These are phyloP conservation scores for Rhopilema esculentum DNA, from an alignment of 30 jellyfish, hydroid and myxozoan species.

Conservation along the genomic window DNA sequence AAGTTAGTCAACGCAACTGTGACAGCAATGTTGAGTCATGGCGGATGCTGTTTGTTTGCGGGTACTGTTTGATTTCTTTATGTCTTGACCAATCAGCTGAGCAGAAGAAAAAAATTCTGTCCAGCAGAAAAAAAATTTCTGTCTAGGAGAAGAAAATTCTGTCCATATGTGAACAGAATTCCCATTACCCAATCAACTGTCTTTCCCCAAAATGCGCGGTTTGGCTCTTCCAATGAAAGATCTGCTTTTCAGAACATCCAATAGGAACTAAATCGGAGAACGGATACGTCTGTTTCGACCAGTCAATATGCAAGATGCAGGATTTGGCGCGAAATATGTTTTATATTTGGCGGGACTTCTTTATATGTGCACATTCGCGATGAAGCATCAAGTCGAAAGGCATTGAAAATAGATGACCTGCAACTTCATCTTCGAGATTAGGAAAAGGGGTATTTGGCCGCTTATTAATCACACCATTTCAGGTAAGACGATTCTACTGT, in stretches of 20 bases:
- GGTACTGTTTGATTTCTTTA: background rate
- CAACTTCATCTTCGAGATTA: background rate
- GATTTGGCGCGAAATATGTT: background rate
- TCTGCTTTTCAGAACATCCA: background rate
- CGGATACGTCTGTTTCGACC: background rate
- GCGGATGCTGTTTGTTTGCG: background rate
- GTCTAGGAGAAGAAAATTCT: background rate
- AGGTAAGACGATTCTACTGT: background rate
- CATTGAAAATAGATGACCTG: background rate
- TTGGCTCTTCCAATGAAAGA: background rate
- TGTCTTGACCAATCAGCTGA: background rate
- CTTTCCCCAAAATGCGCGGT: background rate
- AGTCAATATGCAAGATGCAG: background rate
- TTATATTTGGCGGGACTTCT: background rate
- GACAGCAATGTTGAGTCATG: background rate
- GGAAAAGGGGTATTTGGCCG: background rate
- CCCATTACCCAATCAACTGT: background rate
- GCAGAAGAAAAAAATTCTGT: background rate
- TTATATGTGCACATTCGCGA: background rate
- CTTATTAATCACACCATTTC: background rate
- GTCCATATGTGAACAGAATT: background rate
- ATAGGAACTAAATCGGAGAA: background rate
- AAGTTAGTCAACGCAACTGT: background rate
- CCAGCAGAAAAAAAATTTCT: background rate
- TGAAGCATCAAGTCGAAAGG: background rate